Evolutionary conservation across 2,113 vertebrate genomes (phyloP), one percentile per base, ranked within the genome.

Genomic region (Mesoclemmys tuberculata): DNA sequence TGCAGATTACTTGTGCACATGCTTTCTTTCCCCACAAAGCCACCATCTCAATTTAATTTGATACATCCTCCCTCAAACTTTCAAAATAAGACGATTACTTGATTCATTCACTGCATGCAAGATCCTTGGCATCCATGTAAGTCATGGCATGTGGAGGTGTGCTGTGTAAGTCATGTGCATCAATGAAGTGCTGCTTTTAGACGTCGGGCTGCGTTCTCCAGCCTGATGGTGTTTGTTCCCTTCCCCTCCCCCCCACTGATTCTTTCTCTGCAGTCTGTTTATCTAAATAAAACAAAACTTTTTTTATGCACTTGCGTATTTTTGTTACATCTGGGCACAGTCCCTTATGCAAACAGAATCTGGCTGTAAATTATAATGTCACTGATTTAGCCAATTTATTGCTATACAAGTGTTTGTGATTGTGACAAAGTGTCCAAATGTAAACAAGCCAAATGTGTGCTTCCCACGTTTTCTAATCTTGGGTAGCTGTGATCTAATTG

Each of bases 361-460:
- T 93, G 64, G 94, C 83, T 49, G 31, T 94, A 96, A 97, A 96
- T 87, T 41, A 84, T 94, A 94, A 85, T 89, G 82, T 52, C 64
- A 49, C 44, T 52, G 27, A 82, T 93, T 92, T 87, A 97, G 92
- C 92, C 96, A 95, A 93, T 78, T 94, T 94, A 38, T 92, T 95
- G 81, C 89, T 94, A 86, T 94, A 96, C 92, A 92, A 71, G 86
- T 96, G 95, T 98, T 98, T 96, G 82, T 97, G 94, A 91, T 96
- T 96, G 48, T 84, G 24, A 2, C 8, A 26, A 79, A 95, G 81
- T 94, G 91, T 96, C 77, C 92, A 88, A 93, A 90, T 87, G 8
- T 91, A 81, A 93, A 87, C 58, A 82, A 92, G 92, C 88, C 48
- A 82, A 95, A 58, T 80, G 80, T 3, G 1, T 96, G 41, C 87